Evolutionary conservation across 2,113 vertebrate genomes (phyloP).

Genomic region (Peromyscus leucopus): DNA sequence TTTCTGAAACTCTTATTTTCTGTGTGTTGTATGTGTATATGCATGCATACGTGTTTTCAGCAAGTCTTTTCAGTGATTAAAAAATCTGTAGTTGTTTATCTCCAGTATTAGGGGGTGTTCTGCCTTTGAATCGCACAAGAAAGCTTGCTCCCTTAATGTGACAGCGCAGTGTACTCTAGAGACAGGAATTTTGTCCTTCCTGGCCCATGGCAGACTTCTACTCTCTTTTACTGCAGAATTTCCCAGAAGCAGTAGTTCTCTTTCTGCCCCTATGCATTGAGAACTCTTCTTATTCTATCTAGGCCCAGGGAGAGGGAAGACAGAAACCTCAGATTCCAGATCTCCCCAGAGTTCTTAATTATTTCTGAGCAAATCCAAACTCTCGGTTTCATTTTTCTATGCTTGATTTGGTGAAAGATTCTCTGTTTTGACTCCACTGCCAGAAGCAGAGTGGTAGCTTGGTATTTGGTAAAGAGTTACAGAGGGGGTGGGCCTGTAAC

Average conservation of each 20-base stretch:
- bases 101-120: background rate
- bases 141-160: background rate
- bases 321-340: constrained; percentile 30
- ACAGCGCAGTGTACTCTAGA: background rate
- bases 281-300: constrained; percentile 33
- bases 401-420: constrained; percentile 71
- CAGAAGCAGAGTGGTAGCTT: background rate
- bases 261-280: constrained; percentile 11
- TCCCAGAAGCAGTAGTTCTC: constrained; percentile 33
- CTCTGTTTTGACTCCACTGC: constrained; percentile 62
- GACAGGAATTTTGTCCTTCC: constrained; percentile 37
- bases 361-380: constrained; percentile 65
- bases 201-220: background rate
- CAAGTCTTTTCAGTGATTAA: background rate
- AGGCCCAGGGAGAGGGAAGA: constrained; percentile 21
- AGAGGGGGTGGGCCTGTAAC: constrained; percentile 19
- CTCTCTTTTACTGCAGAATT: constrained; percentile 58
- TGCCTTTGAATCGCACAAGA: background rate
- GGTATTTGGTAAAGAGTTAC: constrained; percentile 58
- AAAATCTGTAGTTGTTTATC: background rate
- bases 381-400: constrained; percentile 73
- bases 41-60: background rate
- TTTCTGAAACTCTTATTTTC: constrained; percentile 10
- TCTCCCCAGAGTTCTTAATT: constrained; percentile 32
- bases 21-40: background rate